Percentiles rank a stretch among this genome's conserved stretches.
Evolutionary conservation across 1,140 invertebrate species (phyloP).

Genomic region (Dreissena rostriformis): DNA sequence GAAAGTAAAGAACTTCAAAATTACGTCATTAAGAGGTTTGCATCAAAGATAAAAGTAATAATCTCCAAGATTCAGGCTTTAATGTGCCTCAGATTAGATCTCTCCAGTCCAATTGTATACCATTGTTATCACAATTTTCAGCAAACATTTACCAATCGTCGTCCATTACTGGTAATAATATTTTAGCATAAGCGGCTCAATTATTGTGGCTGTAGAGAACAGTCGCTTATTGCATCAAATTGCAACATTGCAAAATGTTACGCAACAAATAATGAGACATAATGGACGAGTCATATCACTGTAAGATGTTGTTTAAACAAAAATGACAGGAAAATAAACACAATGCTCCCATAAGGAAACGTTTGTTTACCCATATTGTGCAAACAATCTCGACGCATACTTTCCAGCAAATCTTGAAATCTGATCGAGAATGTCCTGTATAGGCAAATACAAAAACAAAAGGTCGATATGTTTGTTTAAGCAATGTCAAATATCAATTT

Average conservation of each 20-base stretch:
- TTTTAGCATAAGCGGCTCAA: not conserved
- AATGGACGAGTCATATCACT: too few species aligned
- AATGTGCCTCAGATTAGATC: not conserved
- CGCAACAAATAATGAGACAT: too few species aligned
- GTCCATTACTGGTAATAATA: not conserved
- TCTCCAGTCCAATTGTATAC: slow-evolving; percentile 5
- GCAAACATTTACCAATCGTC: not conserved
- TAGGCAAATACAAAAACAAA: too few species aligned
- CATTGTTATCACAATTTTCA: not conserved
- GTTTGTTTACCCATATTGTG: too few species aligned
- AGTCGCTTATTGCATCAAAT: not conserved
- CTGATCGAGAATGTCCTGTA: too few species aligned
- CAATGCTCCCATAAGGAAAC: too few species aligned
- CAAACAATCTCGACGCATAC: too few species aligned
- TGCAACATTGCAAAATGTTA: not conserved
- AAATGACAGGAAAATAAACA: too few species aligned
- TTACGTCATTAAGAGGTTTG: slow-evolving; percentile 48
- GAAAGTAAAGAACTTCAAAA: slow-evolving; percentile 5
- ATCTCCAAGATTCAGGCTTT: slow-evolving; percentile 1
- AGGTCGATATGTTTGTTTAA: too few species aligned
- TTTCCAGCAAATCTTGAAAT: too few species aligned
- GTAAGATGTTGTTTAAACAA: not conserved
- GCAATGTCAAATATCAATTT: too few species aligned
- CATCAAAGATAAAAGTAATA: slow-evolving; percentile 8
- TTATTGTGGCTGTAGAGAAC: too few species aligned